Evolutionary conservation across 2,113 vertebrate genomes (phyloP).

Genomic region (Oryzias melastigma): DNA sequence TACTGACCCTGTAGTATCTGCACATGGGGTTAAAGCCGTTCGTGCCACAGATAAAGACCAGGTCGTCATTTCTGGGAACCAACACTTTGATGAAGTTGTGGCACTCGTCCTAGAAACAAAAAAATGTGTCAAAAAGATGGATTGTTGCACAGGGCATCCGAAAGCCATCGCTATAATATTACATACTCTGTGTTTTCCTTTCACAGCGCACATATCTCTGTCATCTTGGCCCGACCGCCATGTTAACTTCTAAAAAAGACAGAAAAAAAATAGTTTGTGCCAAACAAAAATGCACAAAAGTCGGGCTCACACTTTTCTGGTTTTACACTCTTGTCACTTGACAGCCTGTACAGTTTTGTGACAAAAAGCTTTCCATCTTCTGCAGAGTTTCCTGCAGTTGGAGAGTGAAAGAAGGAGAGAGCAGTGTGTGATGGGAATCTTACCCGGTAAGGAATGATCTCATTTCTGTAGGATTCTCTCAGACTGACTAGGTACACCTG

Average conservation of each 20-base stretch:
- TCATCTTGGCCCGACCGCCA: constrained; percentile 94
- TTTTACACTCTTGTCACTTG: constrained; percentile 53
- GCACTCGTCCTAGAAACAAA: constrained; percentile 89
- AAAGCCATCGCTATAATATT: background rate
- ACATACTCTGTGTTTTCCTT: constrained; percentile 96
- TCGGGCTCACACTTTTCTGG: constrained; percentile 6
- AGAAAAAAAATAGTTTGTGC: constrained; percentile 12
- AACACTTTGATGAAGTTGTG: constrained; percentile 99
- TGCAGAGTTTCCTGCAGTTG: constrained; percentile 44
- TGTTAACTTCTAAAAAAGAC: constrained; percentile 83
- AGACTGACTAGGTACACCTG: constrained; percentile 98
- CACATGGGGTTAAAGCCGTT: constrained; percentile 99
- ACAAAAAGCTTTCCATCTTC: constrained; percentile 46
- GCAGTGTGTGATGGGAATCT: constrained; percentile 58
- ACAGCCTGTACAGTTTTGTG: constrained; percentile 47
- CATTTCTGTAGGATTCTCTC: constrained; percentile 91
- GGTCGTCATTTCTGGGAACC: constrained; percentile 95
- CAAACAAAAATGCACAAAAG: constrained; percentile 4
- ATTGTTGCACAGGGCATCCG: constrained; percentile 1
- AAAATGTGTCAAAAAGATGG: background rate
- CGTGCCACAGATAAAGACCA: constrained; percentile 97
- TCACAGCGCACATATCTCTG: constrained; percentile 94
- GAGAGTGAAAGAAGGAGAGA: constrained; percentile 44
- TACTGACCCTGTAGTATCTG: constrained; percentile 93
- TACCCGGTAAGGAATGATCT: constrained; percentile 94